Evolutionary conservation across 2,113 vertebrate genomes (phyloP), one percentile per base, ranked within the genome.

Genomic region (Thalassoma bifasciatum): DNA sequence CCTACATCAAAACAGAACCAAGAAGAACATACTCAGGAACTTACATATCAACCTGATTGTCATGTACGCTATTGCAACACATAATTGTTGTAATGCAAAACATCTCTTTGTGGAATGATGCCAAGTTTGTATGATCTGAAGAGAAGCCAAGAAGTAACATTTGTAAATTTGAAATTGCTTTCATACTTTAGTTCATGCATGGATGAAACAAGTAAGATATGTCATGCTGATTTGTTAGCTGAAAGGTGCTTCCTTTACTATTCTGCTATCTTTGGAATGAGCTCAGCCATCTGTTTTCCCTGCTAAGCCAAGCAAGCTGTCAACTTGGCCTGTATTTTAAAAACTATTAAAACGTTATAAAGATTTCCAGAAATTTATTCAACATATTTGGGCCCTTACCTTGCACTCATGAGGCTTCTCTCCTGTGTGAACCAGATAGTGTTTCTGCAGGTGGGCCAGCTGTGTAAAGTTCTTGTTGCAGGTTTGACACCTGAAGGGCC

Each of bases 371-470:
- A 49, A n/a, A 49, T n/a, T 19, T 8, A 21, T 19, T 49, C 9
- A 8, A 47, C 19, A n/a, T 47, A 47, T 1, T 17, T 12, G 8
- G 37, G 38, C 22, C 19, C 89, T 0, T 94, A 97, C 96, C 95
- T 98, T 96, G 94, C 97, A 99, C 85, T 97, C 95, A 1, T 99
- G 95, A 60, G 97, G 97, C 70, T 98, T 98, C 80, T 98, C 97
- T 92, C 97, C 97, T 0, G 97, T 99, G 90, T 98, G 97, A 71
- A 98, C 97, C 94, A 98, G 93, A 88, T 96, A 95, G 95, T 99
- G 97, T 94, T 98, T 99, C 94, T 99, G 97, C 86, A 98, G 94
- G 85, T 99, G 97, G 83, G 97, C 97, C 71, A 99, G 92, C 90
- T 98, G 97, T 0, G 97, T 98, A 77, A 98, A 98, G 90, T 94